A percentile compares a stretch with the other conserved stretches of the same genome.
Evolutionary conservation across 2,113 vertebrate genomes (phyloP).

Genomic region (Petroica traversi): DNA sequence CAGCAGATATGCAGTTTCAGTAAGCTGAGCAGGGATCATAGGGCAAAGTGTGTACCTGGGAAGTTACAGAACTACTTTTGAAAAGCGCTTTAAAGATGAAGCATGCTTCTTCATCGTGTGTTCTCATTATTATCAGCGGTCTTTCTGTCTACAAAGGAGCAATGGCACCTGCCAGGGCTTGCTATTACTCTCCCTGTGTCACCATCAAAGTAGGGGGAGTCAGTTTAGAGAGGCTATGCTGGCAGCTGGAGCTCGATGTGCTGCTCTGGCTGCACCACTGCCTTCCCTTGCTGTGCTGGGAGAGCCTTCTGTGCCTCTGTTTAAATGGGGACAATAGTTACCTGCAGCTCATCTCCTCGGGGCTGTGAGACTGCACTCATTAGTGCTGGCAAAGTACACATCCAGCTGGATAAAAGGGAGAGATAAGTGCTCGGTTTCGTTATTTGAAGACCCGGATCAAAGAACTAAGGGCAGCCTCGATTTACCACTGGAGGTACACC

Average conservation of each 20-base stretch:
- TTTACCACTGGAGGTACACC: slow-evolving; percentile 8
- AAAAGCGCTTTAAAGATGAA: neutral
- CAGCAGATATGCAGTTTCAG: neutral
- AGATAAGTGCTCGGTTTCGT: neutral
- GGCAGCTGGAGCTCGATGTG: neutral
- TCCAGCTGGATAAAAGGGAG: neutral
- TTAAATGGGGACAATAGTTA: neutral
- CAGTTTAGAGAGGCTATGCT: neutral
- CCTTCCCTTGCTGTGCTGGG: neutral
- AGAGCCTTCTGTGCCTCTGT: neutral
- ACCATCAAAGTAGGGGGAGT: neutral
- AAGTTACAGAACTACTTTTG: neutral
- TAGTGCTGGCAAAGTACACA: neutral
- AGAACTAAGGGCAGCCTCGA: neutral
- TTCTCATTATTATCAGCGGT: neutral
- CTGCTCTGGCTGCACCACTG: neutral
- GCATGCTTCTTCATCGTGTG: neutral
- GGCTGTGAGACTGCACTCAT: neutral
- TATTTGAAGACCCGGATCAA: slow-evolving; percentile 29
- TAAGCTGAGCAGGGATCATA: neutral
- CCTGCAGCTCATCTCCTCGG: neutral
- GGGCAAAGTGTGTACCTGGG: neutral
- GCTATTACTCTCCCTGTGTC: neutral
- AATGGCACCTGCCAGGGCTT: neutral
- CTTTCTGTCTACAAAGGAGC: neutral